A percentile compares a stretch with the other conserved stretches of the same genome.
These are phyloP conservation scores for Phrynocephalus versicolor DNA, from an alignment of 2,113 vertebrate species.

Conservation along the genomic window DNA sequence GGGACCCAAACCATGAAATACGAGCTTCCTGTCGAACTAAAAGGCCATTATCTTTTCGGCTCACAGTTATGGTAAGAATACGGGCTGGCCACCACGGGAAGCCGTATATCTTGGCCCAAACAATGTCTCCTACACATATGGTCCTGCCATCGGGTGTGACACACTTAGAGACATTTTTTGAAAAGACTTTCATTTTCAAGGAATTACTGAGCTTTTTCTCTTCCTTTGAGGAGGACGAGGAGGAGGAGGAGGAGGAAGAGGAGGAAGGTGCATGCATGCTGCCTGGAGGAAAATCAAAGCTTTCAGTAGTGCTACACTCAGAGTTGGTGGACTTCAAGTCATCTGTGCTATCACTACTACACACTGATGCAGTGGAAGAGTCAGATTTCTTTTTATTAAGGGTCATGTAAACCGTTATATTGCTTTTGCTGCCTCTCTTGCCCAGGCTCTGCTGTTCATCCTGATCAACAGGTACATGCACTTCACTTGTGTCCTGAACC, in stretches of 20 bases:
- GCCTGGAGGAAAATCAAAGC: slow-evolving; percentile 89
- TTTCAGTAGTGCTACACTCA: slow-evolving; percentile 93
- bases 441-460: slow-evolving; percentile 81
- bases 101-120: slow-evolving; percentile 99
- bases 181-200: slow-evolving; percentile 91
- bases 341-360: slow-evolving; percentile 89
- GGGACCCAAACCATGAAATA: slow-evolving; percentile 98
- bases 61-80: slow-evolving; percentile 91
- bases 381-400: slow-evolving; percentile 86
- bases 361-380: slow-evolving; percentile 87
- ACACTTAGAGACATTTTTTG: slow-evolving; percentile 95
- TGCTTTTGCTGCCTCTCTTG: slow-evolving; percentile 85
- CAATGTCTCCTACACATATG: slow-evolving; percentile 97
- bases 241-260: slow-evolving; percentile 67
- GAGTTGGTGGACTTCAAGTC: slow-evolving; percentile 90
- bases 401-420: slow-evolving; percentile 88
- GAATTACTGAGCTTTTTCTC: slow-evolving; percentile 88
- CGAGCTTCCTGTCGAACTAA: slow-evolving; percentile 93
- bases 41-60: slow-evolving; percentile 90
- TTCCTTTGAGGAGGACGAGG: slow-evolving; percentile 82
- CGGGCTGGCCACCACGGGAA: slow-evolving; percentile 99
- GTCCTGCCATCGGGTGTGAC: slow-evolving; percentile 91
- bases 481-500: slow-evolving; percentile 80
- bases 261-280: slow-evolving; percentile 82
- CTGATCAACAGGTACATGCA: slow-evolving; percentile 82